Evolutionary conservation across 2,888 invertebrate genomes (phyloP).

Genomic region (Steromphala cineraria): DNA sequence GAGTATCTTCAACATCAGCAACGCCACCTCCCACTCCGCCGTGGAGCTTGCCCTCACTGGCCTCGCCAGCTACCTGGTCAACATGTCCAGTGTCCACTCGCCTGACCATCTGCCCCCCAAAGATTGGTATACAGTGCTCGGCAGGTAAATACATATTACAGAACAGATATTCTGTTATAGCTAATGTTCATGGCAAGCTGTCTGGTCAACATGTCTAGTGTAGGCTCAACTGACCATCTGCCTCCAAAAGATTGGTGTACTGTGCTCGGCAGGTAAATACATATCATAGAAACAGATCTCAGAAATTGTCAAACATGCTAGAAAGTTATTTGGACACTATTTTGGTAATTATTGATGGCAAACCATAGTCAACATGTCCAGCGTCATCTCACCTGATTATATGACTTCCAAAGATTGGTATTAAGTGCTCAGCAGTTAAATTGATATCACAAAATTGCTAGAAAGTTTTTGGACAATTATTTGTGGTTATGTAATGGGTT

Average conservation of each 20-base stretch:
- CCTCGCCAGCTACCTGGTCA: slow-evolving; percentile 54
- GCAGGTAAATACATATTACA: slow-evolving; percentile 56
- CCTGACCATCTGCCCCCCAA: slow-evolving; percentile 50
- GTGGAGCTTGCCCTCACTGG: slow-evolving; percentile 55
- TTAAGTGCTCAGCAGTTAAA: slow-evolving; percentile 62
- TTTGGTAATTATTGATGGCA: too few species aligned
- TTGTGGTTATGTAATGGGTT: too few species aligned
- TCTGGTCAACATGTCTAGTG: slow-evolving; percentile 44
- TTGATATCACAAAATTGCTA: too few species aligned
- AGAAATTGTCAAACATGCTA: too few species aligned
- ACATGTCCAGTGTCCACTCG: slow-evolving; percentile 40
- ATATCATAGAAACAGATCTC: too few species aligned
- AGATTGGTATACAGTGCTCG: slow-evolving; percentile 62
- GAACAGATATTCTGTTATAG: too few species aligned
- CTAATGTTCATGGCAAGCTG: too few species aligned
- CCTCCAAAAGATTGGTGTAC: slow-evolving; percentile 62
- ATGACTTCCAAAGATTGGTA: slow-evolving; percentile 64
- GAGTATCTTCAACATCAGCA: slow-evolving; percentile 58
- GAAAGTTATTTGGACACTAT: too few species aligned
- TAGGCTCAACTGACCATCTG: slow-evolving; percentile 46
- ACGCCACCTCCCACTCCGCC: slow-evolving; percentile 67
- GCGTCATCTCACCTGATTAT: slow-evolving; percentile 39
- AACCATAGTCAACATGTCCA: slow-evolving; percentile 49
- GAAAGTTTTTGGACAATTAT: too few species aligned
- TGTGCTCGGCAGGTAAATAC: slow-evolving; percentile 61